These are phyloP conservation scores for Chinchilla lanigera DNA, from an alignment of 2,113 vertebrate genomes.

Conservation along the genomic window DNA sequence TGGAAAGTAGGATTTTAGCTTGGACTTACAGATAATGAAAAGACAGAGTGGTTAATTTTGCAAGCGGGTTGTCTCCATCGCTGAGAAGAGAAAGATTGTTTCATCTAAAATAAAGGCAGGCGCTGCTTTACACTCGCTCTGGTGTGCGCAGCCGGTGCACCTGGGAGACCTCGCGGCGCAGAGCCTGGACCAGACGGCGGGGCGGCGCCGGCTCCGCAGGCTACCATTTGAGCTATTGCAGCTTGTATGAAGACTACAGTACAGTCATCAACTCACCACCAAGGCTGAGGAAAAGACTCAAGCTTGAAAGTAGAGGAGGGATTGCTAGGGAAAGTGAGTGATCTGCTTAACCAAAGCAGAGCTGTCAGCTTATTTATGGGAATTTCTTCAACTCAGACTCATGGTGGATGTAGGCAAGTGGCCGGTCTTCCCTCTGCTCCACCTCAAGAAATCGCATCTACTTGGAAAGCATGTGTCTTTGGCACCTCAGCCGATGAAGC, in stretches of 20 bases:
- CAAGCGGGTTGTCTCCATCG: neutral
- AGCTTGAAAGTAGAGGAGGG: neutral
- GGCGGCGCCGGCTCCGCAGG: too few species aligned
- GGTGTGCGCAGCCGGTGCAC: too few species aligned
- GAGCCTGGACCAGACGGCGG: too few species aligned
- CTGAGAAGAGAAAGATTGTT: neutral
- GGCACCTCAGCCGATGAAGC: conserved; percentile 96
- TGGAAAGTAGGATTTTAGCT: conserved; percentile 1
- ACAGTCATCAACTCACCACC: too few species aligned
- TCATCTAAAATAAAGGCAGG: neutral
- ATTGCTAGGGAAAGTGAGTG: neutral
- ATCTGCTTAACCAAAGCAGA: conserved; percentile 50
- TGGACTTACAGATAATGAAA: neutral
- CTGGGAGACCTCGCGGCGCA: too few species aligned
- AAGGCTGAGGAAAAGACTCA: neutral
- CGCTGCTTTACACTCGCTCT: too few species aligned
- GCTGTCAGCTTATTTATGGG: conserved; percentile 74
- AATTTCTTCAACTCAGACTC: conserved; percentile 77
- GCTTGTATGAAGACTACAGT: too few species aligned
- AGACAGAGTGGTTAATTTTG: conserved; percentile 4
- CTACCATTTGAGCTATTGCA: too few species aligned
- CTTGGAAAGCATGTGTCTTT: conserved; percentile 95
- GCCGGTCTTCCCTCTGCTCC: conserved; percentile 96
- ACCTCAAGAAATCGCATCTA: conserved; percentile 90
- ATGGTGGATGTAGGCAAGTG: conserved; percentile 98